Conservation (phyloP, 2,113 vertebrate genomes). For the human region GRCh38 chr16:63563001-63563500, state of each 20-base stretch:
- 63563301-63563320: slow-evolving; percentile 55
- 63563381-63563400: background rate
- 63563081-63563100: background rate
- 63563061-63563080: background rate
- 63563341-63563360: slow-evolving; percentile 24
- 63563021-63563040: background rate
- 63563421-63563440: background rate
- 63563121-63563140: background rate
- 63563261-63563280: slow-evolving; percentile 40
- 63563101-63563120: background rate
- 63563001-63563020: background rate
- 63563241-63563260: slow-evolving; percentile 52
- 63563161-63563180: background rate
- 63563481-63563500: background rate
- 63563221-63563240: background rate
- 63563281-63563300: slow-evolving; percentile 41
- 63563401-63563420: background rate
- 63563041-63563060: background rate
- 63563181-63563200: background rate
- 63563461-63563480: background rate
- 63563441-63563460: background rate
- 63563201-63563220: background rate
- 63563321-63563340: slow-evolving; percentile 49
- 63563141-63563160: background rate
- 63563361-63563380: slow-evolving; percentile 59